Evolutionary conservation across 2,888 invertebrate genomes (phyloP).

Genomic region (Linnaemya tessellans): DNA sequence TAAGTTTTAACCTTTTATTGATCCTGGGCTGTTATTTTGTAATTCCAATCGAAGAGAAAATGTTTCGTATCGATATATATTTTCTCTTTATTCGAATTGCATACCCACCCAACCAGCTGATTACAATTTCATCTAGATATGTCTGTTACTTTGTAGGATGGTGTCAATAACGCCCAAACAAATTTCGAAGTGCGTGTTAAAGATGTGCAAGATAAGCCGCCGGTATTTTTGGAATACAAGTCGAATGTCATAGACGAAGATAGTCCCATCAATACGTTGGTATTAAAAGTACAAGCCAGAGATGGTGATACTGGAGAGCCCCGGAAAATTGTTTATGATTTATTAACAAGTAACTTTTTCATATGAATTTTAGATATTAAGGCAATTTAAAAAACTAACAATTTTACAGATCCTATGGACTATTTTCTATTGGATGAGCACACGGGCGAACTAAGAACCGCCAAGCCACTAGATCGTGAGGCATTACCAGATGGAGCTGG

Average conservation of each 20-base stretch:
- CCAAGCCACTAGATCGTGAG: constrained; percentile 93
- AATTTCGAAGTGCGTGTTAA: constrained; percentile 90
- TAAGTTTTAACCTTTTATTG: constrained; percentile 81
- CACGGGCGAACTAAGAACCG: constrained; percentile 92
- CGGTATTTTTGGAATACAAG: constrained; percentile 91
- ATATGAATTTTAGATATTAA: too few species aligned
- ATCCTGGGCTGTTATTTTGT: background rate
- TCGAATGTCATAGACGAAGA: constrained; percentile 92
- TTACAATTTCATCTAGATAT: constrained; percentile 27
- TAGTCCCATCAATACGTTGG: constrained; percentile 91
- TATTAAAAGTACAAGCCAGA: constrained; percentile 90
- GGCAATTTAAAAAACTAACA: background rate
- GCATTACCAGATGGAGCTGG: constrained; percentile 91
- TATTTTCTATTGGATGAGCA: constrained; percentile 92
- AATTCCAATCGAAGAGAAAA: too few species aligned
- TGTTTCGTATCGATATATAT: too few species aligned
- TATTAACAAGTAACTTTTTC: constrained; percentile 90
- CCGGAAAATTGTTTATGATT: constrained; percentile 89
- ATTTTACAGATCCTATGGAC: constrained; percentile 90
- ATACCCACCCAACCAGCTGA: too few species aligned
- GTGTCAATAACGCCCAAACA: constrained; percentile 88
- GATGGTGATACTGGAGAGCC: constrained; percentile 94
- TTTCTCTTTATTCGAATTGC: too few species aligned
- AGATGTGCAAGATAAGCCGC: constrained; percentile 94
- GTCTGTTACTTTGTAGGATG: constrained; percentile 87